These are phyloP conservation scores for Mesitornis unicolor DNA, from an alignment of 2,113 vertebrate species.

Conservation along the genomic window DNA sequence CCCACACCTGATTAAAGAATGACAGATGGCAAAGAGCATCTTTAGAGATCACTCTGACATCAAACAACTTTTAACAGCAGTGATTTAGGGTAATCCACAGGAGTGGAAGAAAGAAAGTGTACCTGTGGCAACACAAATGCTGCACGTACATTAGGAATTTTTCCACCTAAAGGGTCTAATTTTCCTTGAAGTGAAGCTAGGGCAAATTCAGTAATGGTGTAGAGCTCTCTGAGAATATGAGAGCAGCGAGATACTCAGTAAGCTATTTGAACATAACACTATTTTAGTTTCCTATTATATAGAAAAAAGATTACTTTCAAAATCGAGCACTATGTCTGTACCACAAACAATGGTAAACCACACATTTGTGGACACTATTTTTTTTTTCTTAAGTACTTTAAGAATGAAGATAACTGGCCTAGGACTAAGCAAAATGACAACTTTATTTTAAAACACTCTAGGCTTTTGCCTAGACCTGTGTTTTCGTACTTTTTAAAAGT, in stretches of 20 bases:
- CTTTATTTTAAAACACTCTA: neutral
- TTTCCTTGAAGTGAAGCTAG: neutral
- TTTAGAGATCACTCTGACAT: neutral
- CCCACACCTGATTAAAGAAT: neutral
- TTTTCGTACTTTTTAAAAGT: neutral
- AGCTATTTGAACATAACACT: neutral
- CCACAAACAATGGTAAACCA: neutral
- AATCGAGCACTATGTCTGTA: neutral
- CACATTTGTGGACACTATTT: neutral
- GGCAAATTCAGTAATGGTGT: neutral
- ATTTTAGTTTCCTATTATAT: neutral
- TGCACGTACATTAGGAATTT: neutral
- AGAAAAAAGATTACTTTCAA: neutral
- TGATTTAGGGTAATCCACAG: neutral
- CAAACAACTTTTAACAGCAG: neutral
- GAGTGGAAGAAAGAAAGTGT: neutral
- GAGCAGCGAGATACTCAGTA: neutral
- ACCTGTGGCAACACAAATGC: neutral
- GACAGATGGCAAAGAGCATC: neutral
- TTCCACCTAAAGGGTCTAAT: neutral
- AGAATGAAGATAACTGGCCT: neutral
- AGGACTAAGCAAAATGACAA: neutral
- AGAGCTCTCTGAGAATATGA: neutral
- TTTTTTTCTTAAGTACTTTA: neutral
- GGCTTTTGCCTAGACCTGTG: neutral